Evolutionary conservation across 1,140 invertebrate species (phyloP), one percentile per base, ranked within the genome.

Genomic region (Babylonia areolata): DNA sequence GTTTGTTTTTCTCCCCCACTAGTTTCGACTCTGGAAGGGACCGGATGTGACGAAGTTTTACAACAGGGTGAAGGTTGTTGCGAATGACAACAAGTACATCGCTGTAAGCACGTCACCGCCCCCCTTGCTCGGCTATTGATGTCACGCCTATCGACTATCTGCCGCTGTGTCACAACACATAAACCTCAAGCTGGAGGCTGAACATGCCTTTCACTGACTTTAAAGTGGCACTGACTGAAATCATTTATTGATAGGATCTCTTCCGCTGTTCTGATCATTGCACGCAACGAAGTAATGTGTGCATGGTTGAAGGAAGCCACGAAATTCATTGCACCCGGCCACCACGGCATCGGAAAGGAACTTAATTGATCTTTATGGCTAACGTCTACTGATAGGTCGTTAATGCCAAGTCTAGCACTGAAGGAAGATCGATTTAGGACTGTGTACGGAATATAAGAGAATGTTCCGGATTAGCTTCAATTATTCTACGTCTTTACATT

Each of bases 31-130:
- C n/a, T n/a, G n/a, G n/a, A n/a, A n/a, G 77, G 77, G 20, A 79
- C 6, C 39, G 37, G 77, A 39, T 9, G 15, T 12, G 0, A 80
- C 28, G 11, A 37, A 73, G 12, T n/a, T 39, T 37, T 23, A 46
- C 15, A 15, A 17, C 37, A 33, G 17, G n/a, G n/a, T 42, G 1
- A 31, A 75, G 35, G 64, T 42, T 46, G 82, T 84, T 75, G 82
- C 82, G 39, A 84, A 84, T 51, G 82, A 84, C 82, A 84, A 73
- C 82, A 84, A 84, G 75, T 37, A 40, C 64, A 9, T 51, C 23
- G 6, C 33, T 3, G 20, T 39, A 40, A 40, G 6, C 17, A 64
- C 1, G 20, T 51, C 1, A n/a, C 31, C 17, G 46, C 1, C n/a
- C n/a, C n/a, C n/a, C n/a, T n/a, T n/a, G n/a, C n/a, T 81, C 1